Percentiles rank a stretch among this genome's conserved stretches.
These are phyloP conservation scores for Caenorhabditis panamensis DNA, from an alignment of 2,888 invertebrate species.

Conservation along the genomic window DNA sequence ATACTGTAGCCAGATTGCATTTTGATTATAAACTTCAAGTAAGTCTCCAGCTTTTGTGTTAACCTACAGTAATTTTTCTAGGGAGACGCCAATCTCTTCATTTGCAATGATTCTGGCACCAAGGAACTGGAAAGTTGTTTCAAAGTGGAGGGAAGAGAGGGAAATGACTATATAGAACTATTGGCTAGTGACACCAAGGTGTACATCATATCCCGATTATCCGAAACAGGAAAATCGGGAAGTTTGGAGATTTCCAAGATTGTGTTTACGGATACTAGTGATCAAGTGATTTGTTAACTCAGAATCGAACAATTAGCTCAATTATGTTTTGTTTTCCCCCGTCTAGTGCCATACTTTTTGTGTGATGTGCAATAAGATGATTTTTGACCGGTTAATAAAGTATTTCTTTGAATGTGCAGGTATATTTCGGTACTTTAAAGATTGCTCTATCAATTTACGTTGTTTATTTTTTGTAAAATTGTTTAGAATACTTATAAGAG, in stretches of 20 bases:
- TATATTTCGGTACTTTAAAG: too few relatives aligned
- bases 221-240: constrained; percentile 54
- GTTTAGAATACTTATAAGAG: too few relatives aligned
- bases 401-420: too few relatives aligned
- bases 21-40: constrained; percentile 76
- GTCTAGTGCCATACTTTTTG: constrained; percentile 26
- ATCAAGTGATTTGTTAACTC: constrained; percentile 63
- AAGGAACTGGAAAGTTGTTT: constrained; percentile 79
- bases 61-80: constrained; percentile 13
- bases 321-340: neutral
- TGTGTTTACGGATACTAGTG: constrained; percentile 58
- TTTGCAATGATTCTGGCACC: constrained; percentile 79
- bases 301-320: neutral
- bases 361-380: constrained; percentile 28
- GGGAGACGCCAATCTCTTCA: constrained; percentile 77
- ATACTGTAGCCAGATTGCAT: constrained; percentile 77
- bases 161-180: constrained; percentile 75
- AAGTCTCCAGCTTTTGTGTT: neutral
- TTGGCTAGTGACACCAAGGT: constrained; percentile 80
- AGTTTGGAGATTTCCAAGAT: constrained; percentile 50
- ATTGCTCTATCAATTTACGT: too few relatives aligned
- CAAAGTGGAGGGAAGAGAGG: constrained; percentile 71
- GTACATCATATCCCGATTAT: constrained; percentile 62
- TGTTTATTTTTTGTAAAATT: too few relatives aligned
- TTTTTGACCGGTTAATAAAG: neutral